Evolutionary conservation across 2,113 vertebrate species (phyloP).

Genomic region (Cairina moschata): DNA sequence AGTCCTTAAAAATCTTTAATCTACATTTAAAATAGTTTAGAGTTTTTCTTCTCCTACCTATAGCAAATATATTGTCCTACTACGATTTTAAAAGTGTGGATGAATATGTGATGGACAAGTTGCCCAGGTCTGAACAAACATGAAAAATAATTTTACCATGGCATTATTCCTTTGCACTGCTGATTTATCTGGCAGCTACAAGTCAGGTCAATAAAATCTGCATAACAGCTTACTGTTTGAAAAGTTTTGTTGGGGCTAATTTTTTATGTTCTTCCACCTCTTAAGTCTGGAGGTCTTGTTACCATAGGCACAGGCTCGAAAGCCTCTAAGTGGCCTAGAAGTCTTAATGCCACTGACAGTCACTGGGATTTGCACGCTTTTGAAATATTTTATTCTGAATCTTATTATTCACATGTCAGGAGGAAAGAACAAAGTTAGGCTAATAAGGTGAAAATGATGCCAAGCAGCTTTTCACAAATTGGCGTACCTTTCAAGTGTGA

Average conservation of each 20-base stretch:
- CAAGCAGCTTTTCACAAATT: background rate
- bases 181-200: background rate
- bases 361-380: background rate
- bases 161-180: background rate
- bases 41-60: background rate
- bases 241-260: background rate
- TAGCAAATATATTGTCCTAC: background rate
- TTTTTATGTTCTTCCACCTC: background rate
- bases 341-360: background rate
- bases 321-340: background rate
- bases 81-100: background rate
- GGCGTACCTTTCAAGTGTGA: background rate
- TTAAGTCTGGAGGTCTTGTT: background rate
- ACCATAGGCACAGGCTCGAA: background rate
- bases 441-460: background rate
- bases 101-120: background rate
- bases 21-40: background rate
- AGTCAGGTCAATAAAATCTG: background rate
- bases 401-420: background rate
- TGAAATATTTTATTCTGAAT: background rate
- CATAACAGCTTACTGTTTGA: background rate
- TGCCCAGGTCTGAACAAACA: background rate
- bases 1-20: background rate
- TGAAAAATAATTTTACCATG: background rate
- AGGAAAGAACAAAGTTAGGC: background rate